These are phyloP conservation scores for Bathynomus jamesi DNA, from an alignment of 1,140 invertebrate species.

Conservation along the genomic window DNA sequence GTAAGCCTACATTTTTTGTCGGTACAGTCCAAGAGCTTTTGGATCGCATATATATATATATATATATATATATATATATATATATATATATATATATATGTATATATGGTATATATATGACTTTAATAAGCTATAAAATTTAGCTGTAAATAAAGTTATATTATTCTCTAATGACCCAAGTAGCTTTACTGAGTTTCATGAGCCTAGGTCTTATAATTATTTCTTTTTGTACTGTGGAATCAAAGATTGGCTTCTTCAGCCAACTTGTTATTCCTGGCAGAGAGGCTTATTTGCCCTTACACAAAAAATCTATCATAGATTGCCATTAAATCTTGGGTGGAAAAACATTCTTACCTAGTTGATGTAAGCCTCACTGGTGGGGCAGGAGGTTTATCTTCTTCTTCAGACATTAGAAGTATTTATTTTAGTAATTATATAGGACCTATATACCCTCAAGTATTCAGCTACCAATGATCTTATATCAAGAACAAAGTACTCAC, in stretches of 20 bases:
- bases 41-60: constrained; percentile 13
- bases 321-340: not conserved
- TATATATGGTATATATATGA: not conserved
- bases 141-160: no score
- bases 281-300: not conserved
- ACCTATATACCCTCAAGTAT: no score
- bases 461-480: no score
- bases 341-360: constrained; percentile 1
- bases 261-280: not conserved
- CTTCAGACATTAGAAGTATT: not conserved
- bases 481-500: no score
- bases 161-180: not conserved
- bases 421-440: no score
- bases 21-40: no score
- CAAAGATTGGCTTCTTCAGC: not conserved
- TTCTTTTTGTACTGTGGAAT: not conserved
- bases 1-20: no score
- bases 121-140: not conserved
- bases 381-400: constrained; percentile 17
- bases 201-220: not conserved
- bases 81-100: constrained; percentile 10
- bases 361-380: constrained; percentile 18
- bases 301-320: not conserved
- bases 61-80: constrained; percentile 11
- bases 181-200: not conserved